These are phyloP conservation scores for Bellardia pandia DNA, from an alignment of 2,888 invertebrate genomes.

Conservation along the genomic window DNA sequence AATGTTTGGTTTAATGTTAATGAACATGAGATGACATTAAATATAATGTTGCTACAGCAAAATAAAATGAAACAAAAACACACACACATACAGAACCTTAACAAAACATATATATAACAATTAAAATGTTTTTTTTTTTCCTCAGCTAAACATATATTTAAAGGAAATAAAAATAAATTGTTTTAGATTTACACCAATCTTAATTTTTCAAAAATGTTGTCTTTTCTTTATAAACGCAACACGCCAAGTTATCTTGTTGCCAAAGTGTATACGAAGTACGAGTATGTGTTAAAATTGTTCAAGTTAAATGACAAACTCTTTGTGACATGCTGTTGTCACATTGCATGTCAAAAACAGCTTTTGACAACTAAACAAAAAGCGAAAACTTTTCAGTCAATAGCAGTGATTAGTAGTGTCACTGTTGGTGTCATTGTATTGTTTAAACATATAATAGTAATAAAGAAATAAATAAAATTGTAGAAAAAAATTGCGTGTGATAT, in stretches of 20 bases:
- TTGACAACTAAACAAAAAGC: constrained; percentile 65
- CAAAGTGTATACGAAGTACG: not conserved
- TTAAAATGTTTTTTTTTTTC: constrained; percentile 20
- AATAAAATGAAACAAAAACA: not conserved
- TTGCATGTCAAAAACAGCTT: constrained; percentile 63
- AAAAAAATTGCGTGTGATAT: constrained; percentile 53
- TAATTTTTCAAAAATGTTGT: constrained; percentile 40
- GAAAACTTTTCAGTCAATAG: constrained; percentile 62
- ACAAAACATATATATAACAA: constrained; percentile 52
- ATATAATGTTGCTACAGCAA: constrained; percentile 48
- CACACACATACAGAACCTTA: not conserved
- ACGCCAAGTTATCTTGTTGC: not conserved
- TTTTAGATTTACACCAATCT: constrained; percentile 47
- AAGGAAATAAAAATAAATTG: constrained; percentile 58
- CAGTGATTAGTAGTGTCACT: constrained; percentile 69
- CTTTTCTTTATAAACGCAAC: not conserved
- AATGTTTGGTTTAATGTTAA: constrained; percentile 66
- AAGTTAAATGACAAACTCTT: constrained; percentile 68
- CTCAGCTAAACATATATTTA: constrained; percentile 47
- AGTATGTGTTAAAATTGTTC: constrained; percentile 34
- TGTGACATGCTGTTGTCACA: constrained; percentile 68
- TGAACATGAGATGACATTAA: constrained; percentile 68
- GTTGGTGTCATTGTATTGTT: constrained; percentile 67
- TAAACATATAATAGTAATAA: constrained; percentile 12
- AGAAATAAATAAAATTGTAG: constrained; percentile 29